Conservation (phyloP, 2,113 vertebrate genomes). For the Apteryx mantelli region DNA sequence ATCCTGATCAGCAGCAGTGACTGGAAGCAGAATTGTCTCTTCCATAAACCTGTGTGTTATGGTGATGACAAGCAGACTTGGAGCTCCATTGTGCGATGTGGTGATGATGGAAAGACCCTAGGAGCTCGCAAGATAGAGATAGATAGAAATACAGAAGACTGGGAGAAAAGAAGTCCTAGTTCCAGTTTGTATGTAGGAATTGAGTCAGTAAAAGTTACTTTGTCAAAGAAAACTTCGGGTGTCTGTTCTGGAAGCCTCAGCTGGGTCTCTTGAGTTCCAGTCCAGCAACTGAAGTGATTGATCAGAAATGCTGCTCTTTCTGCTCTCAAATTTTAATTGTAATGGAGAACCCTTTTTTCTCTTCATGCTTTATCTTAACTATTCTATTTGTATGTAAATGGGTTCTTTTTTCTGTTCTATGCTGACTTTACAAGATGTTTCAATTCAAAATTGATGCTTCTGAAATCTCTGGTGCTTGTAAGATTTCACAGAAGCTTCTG, state of each 20-base stretch:
- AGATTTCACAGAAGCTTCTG: neutral
- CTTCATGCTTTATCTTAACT: neutral
- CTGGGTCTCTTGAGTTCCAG: neutral
- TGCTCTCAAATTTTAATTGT: neutral
- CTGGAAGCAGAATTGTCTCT: neutral
- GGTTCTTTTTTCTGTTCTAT: neutral
- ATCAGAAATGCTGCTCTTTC: neutral
- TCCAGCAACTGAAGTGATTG: neutral
- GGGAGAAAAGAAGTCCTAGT: neutral
- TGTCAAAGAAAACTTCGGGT: neutral
- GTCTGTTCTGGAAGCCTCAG: neutral
- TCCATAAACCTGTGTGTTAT: neutral
- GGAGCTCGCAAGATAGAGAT: too few species aligned
- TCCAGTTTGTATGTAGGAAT: neutral
- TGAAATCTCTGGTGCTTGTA: neutral
- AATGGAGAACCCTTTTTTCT: neutral
- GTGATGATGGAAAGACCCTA: neutral
- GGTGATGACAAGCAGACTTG: neutral
- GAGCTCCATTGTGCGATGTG: neutral
- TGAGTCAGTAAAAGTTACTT: neutral
- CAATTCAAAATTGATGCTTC: neutral
- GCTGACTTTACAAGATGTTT: neutral
- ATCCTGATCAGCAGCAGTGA: neutral
- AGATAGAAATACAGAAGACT: neutral
- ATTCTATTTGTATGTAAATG: neutral